Evolutionary conservation across 2,797 vertebrate species (phyloP).

Genomic region (Syngnathus acus): DNA sequence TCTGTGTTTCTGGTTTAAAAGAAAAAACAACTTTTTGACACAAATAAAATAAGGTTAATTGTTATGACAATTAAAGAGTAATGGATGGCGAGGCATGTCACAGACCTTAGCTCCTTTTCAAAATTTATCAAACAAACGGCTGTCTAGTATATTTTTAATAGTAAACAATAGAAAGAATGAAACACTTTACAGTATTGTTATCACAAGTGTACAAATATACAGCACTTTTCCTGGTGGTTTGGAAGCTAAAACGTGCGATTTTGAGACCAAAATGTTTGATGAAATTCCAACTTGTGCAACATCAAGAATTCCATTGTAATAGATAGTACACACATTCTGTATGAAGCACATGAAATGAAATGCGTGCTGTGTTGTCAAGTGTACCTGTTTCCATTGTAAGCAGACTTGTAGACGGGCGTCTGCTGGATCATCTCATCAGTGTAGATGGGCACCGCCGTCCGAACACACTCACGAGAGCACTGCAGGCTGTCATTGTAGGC

Average conservation of each 20-base stretch:
- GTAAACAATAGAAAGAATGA: too few species aligned
- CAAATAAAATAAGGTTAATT: too few species aligned
- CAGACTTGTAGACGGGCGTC: conserved; percentile 84
- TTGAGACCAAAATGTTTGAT: not conserved
- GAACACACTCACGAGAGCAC: conserved; percentile 94
- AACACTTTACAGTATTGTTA: too few species aligned
- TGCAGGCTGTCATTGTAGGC: conserved; percentile 97
- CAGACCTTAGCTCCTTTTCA: too few species aligned
- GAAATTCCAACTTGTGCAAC: not conserved
- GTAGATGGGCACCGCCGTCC: conserved; percentile 84
- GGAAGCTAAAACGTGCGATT: not conserved
- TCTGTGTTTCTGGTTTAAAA: too few species aligned
- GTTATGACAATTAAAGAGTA: too few species aligned
- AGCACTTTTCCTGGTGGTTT: not conserved
- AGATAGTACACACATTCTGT: not conserved
- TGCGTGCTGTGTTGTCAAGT: not conserved
- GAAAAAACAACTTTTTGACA: too few species aligned
- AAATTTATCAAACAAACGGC: too few species aligned
- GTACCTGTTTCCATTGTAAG: conserved; percentile 94
- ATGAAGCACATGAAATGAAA: not conserved
- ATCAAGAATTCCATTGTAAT: not conserved
- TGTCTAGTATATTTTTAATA: too few species aligned
- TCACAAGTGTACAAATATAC: not conserved
- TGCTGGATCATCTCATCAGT: conserved; percentile 89
- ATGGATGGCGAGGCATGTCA: too few species aligned